These are phyloP conservation scores for Aplysia californica DNA, from an alignment of 1,140 invertebrate genomes.

Conservation along the genomic window DNA sequence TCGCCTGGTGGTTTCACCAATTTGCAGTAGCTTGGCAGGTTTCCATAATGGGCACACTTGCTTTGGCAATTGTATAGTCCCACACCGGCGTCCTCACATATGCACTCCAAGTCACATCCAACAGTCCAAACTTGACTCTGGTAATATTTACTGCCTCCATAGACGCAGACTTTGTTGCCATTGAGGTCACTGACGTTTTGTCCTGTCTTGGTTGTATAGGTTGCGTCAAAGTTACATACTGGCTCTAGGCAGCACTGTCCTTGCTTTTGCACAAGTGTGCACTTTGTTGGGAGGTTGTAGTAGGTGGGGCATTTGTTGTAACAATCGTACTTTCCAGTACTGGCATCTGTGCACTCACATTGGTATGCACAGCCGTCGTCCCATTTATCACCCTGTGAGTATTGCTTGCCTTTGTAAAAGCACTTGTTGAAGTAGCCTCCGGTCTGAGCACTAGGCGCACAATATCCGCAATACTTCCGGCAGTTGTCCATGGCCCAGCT, in stretches of 20 bases:
- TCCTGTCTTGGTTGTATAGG: conserved; percentile 45
- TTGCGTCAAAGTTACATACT: conserved; percentile 55
- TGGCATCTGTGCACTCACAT: conserved; percentile 48
- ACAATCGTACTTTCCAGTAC: conserved; percentile 47
- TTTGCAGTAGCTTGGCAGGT: conserved; percentile 47
- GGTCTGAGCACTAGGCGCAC: conserved; percentile 18
- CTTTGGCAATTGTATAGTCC: conserved; percentile 46
- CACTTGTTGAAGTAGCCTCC: conserved; percentile 38
- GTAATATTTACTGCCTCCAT: conserved; percentile 45
- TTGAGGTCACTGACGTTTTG: conserved; percentile 42
- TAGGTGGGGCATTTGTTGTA: conserved; percentile 58
- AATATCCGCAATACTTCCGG: conserved; percentile 48
- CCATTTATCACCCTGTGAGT: conserved; percentile 50
- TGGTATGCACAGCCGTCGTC: conserved; percentile 55
- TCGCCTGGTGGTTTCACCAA: conserved; percentile 48
- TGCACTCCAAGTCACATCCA: conserved; percentile 45
- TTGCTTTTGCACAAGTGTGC: conserved; percentile 45
- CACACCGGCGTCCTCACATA: conserved; percentile 43
- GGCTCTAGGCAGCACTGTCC: conserved; percentile 52
- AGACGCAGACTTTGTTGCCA: conserved; percentile 46
- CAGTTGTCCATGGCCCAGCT: conserved; percentile 55
- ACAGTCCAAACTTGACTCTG: conserved; percentile 48
- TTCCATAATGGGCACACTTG: conserved; percentile 46
- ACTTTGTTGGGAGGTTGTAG: conserved; percentile 54
- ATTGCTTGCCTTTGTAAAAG: conserved; percentile 53